phyloP scores from a whole-genome alignment of 2,797 vertebrate genomes.

The Argyrosomus regius region DNA sequence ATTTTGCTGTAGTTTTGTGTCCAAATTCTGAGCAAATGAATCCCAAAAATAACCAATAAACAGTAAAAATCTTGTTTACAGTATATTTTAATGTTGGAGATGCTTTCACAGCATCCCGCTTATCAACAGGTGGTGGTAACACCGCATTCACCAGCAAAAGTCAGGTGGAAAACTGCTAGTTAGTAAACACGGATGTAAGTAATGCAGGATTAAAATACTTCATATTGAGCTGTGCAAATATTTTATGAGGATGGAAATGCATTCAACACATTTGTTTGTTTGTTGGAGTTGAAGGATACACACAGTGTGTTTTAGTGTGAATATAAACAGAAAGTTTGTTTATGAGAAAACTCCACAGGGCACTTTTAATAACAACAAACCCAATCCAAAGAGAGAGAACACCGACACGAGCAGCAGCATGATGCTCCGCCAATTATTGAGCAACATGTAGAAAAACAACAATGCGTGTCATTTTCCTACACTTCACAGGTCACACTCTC shows the following conservation, averaged over 20 bases:
- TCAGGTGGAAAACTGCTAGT: no score
- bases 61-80: no score
- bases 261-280: not conserved
- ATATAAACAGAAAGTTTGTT: not conserved
- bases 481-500: not conserved
- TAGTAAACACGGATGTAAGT: no score
- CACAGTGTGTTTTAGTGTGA: not conserved
- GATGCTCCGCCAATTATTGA: not conserved
- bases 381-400: not conserved
- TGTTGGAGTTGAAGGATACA: not conserved
- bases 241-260: not conserved
- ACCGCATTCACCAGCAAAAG: no score
- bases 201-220: no score
- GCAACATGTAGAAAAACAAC: not conserved
- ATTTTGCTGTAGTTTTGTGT: not conserved
- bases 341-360: not conserved
- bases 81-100: no score
- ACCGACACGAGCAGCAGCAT: not conserved
- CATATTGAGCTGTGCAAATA: no score
- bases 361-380: not conserved
- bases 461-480: not conserved
- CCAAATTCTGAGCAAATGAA: not conserved
- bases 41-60: no score
- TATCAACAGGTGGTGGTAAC: no score
- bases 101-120: no score